Evolutionary conservation across 2,888 invertebrate genomes (phyloP), one percentile per base, ranked within the genome.

Genomic region (Hypsopygia costalis): DNA sequence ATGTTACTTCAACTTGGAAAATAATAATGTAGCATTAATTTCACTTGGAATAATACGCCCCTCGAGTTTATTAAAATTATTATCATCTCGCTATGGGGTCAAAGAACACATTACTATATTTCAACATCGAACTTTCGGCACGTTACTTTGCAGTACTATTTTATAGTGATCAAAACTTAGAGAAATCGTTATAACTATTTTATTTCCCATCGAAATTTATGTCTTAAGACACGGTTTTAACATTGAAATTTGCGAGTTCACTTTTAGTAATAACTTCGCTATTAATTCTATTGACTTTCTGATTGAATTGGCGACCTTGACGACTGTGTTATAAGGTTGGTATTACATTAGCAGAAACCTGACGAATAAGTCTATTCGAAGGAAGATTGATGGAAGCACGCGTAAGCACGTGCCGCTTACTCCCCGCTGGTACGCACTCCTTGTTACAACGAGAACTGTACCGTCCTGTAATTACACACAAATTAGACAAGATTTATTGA

Each of bases 401-500:
- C 80, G 81, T 81, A 77, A 80, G 85, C 87, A 86, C 88, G 88
- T 88, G 87, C 83, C 83, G 64, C 55, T 54, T 57, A 64, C 80
- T 72, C 86, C 87, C 86, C 73, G 86, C 82, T 78, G 81, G 69
- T 81, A 83, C 82, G 81, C 83, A 83, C 79, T 86, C 83, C 86
- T 86, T 78, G 88, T 85, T 81, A 83, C 83, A 72, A 62, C 69
- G 81, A 80, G 81, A 80, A 78, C 83, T 81, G 78, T 76, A 70
- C 83, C 75, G 77, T 78, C 77, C 85, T 83, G 85, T 88, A 88
- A 88, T 88, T 87, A 88, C 88, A 87, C 86, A 88, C 86, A 88
- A 88, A 88, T 88, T 88, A 88, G 86, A 85, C 82, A 87, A 88
- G 87, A 88, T 88, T 88, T 88, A 88, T 87, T 67, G 87, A 79